A percentile compares a stretch with the other conserved stretches of the same genome.
Evolutionary conservation across 2,113 vertebrate species (phyloP).

Genomic region (Gila orcuttii): DNA sequence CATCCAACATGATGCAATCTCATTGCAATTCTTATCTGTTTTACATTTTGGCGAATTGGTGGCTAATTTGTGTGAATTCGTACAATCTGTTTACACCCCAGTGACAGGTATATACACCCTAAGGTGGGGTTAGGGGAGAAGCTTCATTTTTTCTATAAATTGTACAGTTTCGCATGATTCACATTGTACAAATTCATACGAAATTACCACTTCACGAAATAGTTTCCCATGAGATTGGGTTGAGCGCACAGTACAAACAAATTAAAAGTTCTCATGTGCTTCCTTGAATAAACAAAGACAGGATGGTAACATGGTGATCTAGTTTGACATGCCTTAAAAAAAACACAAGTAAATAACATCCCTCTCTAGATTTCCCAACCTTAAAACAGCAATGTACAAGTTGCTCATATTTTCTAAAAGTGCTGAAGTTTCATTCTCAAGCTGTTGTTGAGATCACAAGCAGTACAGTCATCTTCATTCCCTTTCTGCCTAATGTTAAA

Average conservation of each 20-base stretch:
- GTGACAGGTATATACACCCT: too few relatives aligned
- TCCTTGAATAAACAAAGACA: not conserved
- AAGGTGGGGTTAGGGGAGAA: too few relatives aligned
- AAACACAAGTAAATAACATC: not conserved
- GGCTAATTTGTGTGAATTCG: too few relatives aligned
- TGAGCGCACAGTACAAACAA: not conserved
- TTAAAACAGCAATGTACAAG: not conserved
- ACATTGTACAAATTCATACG: not conserved
- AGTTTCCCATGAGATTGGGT: not conserved
- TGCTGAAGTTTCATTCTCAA: not conserved
- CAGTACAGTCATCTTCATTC: not conserved
- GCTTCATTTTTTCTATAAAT: too few relatives aligned
- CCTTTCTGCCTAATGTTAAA: constrained; percentile 12
- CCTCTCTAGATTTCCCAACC: not conserved
- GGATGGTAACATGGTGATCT: not conserved
- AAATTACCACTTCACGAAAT: not conserved
- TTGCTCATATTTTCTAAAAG: not conserved
- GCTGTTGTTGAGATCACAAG: not conserved
- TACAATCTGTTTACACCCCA: too few relatives aligned
- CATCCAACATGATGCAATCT: not conserved
- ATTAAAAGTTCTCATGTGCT: not conserved
- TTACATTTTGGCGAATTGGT: too few relatives aligned
- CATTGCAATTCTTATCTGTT: not conserved
- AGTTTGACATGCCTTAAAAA: not conserved
- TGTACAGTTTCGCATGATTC: not conserved